Base-by-base conservation (phyloP, 2,113 vertebrate species). In the Nothocercus julius region DNA sequence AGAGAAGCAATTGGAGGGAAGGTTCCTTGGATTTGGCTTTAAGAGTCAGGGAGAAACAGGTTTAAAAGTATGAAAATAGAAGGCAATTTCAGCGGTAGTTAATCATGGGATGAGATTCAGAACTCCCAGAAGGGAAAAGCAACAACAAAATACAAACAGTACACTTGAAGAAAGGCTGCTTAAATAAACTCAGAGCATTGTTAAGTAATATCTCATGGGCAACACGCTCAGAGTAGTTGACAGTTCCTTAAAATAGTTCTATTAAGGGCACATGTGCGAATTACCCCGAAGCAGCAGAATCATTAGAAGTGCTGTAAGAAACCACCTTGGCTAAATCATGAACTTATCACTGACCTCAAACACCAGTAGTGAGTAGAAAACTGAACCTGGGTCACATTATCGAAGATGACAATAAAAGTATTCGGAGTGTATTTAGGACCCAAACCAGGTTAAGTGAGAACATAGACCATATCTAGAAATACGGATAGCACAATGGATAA, bases 261-360 rank as follows among this genome's bases (percentile, higher is more conserved):
- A 42, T 64, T 89, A 87, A 78, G 42, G 58, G 53, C 86, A 64
- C 6, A 68, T 72, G 32, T 27, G 10, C 47, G 73, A 92, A 97
- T 95, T 73, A 95, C 78, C 83, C 86, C 77, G 89, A 79, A 94
- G 86, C 89, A 91, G 28, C 58, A 75, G 86, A 95, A 36, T 25
- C 53, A 89, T 76, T 68, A 84, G 25, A 86, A 76, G 47, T 30
- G 34, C 8, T 82, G n/a, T 56, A 68, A 95, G 86, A 82, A 93
- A 84, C 58, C 86, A 90, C 66, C 69, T 86, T 42, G 45, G 56
- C 64, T 94, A 92, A 90, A 88, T 51, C 38, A 69, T 7, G 11
- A 66, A 49, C 44, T 73, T 40, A 34, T 76, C 2, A 7, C 58
- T 76, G 69, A 89, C 53, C 53, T 73, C 32, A 28, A 64, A 86